Evolutionary conservation across 2,113 vertebrate species (phyloP).

Genomic region (Chaetura pelagica): DNA sequence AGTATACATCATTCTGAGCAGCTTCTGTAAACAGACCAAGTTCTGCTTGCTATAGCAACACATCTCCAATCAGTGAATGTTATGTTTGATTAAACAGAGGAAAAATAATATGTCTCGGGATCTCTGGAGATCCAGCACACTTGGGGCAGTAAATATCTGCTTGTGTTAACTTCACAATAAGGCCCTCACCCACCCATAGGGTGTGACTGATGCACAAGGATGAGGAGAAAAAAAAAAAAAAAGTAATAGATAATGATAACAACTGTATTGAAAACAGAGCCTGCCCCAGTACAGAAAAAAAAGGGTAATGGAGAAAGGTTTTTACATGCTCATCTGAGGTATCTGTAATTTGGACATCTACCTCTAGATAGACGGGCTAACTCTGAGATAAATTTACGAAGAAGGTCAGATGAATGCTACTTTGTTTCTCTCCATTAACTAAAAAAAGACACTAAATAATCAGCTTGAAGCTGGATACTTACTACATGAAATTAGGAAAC

Average conservation of each 20-base stretch:
- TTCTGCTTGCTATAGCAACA: constrained; percentile 48
- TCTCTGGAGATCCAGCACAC: neutral
- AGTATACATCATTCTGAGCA: constrained; percentile 16
- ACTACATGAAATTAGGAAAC: neutral
- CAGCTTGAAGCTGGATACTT: neutral
- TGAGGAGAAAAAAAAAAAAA: rapidly evolving
- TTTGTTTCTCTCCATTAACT: neutral
- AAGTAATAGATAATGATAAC: neutral
- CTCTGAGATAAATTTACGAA: neutral
- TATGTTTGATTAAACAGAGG: neutral
- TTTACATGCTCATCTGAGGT: neutral
- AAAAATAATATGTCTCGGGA: neutral
- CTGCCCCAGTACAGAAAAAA: neutral
- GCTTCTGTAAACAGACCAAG: constrained; percentile 39
- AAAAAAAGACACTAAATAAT: neutral
- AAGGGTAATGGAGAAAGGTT: neutral
- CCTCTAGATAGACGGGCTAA: neutral
- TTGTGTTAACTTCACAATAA: neutral
- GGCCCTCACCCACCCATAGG: neutral
- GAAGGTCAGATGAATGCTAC: neutral
- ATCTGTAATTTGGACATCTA: neutral
- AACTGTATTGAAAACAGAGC: neutral
- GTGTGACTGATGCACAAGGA: neutral
- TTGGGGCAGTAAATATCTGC: neutral
- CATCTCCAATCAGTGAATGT: constrained; percentile 18